These are phyloP conservation scores for Colostygia pectinataria DNA, from an alignment of 2,888 invertebrate species.

Conservation along the genomic window DNA sequence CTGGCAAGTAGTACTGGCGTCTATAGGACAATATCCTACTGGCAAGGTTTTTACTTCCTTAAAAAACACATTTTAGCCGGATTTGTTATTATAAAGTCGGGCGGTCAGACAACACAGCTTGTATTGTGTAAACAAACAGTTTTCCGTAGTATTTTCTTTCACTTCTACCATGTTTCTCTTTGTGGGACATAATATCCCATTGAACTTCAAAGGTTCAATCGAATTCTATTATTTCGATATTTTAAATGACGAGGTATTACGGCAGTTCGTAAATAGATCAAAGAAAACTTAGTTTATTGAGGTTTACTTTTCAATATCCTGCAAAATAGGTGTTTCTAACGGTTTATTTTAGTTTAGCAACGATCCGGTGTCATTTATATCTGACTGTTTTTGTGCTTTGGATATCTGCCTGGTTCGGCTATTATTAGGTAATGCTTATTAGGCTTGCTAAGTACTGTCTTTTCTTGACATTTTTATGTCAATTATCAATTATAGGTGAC, in stretches of 20 bases:
- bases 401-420: no score
- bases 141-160: slow-evolving; percentile 36
- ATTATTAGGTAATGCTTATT: no score
- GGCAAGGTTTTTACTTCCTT: no score
- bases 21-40: no score
- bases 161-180: slow-evolving; percentile 41
- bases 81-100: background rate
- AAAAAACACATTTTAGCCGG: no score
- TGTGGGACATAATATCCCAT: slow-evolving; percentile 44
- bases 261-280: slow-evolving; percentile 14
- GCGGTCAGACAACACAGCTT: slow-evolving; percentile 22
- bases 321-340: background rate
- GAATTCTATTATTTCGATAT: slow-evolving; percentile 22
- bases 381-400: no score
- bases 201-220: slow-evolving; percentile 37
- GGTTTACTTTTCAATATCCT: background rate
- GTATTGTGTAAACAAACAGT: slow-evolving; percentile 52
- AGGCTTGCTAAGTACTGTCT: no score
- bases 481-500: no score
- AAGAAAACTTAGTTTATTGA: slow-evolving; percentile 11
- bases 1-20: no score
- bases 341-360: background rate
- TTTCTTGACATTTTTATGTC: no score
- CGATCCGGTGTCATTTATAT: no score
- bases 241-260: slow-evolving; percentile 13